Conservation (phyloP, 2,888 invertebrate genomes). For the Clepsis dumicolana region DNA sequence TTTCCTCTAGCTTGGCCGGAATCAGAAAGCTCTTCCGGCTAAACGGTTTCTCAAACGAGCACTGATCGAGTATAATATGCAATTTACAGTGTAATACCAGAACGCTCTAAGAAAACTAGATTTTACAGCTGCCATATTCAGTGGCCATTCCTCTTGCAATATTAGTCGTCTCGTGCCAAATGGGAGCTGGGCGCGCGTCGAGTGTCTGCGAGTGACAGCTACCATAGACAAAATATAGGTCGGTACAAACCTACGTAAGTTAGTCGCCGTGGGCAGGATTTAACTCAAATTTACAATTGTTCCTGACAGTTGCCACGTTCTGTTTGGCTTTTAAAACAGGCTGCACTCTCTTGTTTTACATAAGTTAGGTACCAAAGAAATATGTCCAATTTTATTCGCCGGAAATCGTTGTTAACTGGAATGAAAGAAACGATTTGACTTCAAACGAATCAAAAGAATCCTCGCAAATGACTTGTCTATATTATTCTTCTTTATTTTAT, state of each 20-base stretch:
- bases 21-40: not conserved
- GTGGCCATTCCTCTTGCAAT: conserved; percentile 29
- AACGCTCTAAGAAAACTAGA: conserved; percentile 28
- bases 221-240: conserved; percentile 57
- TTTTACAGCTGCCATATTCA: conserved; percentile 36
- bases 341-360: not conserved
- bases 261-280: conserved; percentile 35
- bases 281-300: conserved; percentile 29
- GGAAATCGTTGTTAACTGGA: conserved; percentile 1
- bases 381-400: not conserved
- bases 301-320: conserved; percentile 28
- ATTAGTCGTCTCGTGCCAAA: conserved; percentile 49
- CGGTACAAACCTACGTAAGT: conserved; percentile 46
- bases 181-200: conserved; percentile 57
- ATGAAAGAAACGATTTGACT: not conserved
- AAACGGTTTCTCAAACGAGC: not conserved
- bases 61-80: conserved; percentile 24
- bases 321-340: conserved; percentile 21
- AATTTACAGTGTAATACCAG: conserved; percentile 27
- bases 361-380: not conserved
- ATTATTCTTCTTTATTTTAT: not conserved
- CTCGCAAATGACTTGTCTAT: not conserved
- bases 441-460: not conserved
- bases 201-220: conserved; percentile 54
- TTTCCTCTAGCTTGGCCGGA: not conserved